Conservation (phyloP, 2,797 vertebrate species). For the Vespertilio murinus region DNA sequence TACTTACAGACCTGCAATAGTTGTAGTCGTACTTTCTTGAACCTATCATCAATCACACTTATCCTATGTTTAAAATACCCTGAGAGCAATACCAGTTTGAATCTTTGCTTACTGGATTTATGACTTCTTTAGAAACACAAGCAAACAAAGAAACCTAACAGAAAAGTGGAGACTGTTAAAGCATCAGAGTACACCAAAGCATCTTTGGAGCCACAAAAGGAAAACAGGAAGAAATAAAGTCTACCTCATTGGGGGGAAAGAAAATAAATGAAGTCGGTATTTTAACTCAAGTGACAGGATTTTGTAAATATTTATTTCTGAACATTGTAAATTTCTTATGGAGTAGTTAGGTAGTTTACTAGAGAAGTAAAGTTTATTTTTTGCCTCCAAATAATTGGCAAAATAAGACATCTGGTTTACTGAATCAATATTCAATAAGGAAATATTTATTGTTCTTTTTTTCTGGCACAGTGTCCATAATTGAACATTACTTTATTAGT, state of each 20-base stretch:
- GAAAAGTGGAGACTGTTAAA: not conserved
- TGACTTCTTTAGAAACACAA: conserved; percentile 4
- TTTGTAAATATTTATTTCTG: conserved; percentile 14
- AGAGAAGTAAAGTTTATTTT: not conserved
- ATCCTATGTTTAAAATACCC: not conserved
- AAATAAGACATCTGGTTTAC: not conserved
- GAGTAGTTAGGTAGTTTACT: not conserved
- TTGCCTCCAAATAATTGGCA: not conserved
- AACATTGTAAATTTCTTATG: conserved; percentile 11
- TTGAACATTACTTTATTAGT: not conserved
- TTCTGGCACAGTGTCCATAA: not conserved
- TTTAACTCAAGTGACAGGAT: not conserved
- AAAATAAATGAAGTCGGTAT: not conserved
- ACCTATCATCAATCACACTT: not conserved
- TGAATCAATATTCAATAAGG: not conserved
- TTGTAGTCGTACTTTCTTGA: not conserved
- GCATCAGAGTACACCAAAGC: not conserved
- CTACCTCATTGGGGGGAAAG: not conserved
- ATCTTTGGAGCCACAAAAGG: not conserved
- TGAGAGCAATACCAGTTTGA: not conserved
- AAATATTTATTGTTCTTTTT: not conserved
- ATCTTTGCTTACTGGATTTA: not conserved
- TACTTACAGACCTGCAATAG: not conserved
- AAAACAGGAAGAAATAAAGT: not conserved
- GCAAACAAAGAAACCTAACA: not conserved